Evolutionary conservation across 2,113 vertebrate genomes (phyloP).

Genomic region (Alethe diademata): DNA sequence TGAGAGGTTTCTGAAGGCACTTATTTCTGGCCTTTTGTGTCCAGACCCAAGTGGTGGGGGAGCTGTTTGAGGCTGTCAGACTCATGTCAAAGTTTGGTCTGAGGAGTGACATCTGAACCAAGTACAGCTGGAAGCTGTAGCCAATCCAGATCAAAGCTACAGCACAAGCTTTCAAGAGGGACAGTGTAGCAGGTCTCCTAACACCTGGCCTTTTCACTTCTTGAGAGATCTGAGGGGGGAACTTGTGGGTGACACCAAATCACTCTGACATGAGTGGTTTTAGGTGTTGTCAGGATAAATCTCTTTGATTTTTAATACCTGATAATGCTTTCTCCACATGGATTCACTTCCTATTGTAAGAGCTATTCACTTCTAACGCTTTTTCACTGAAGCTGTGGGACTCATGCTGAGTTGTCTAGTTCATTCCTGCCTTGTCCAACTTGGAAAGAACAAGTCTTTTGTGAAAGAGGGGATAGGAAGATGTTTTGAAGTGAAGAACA

Average conservation of each 20-base stretch:
- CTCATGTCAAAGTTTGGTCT: not conserved
- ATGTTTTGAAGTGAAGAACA: not conserved
- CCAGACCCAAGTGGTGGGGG: fast-evolving
- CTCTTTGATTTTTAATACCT: not conserved
- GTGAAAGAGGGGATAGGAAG: not conserved
- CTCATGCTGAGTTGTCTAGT: not conserved
- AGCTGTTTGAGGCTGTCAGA: not conserved
- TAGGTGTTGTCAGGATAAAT: not conserved
- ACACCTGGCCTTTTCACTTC: not conserved
- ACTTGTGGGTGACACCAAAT: not conserved
- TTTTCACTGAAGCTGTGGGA: not conserved
- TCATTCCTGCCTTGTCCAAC: not conserved
- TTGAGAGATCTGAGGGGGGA: not conserved
- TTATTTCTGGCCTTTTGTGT: not conserved
- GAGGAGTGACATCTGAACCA: not conserved
- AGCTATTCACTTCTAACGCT: not conserved
- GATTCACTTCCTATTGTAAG: not conserved
- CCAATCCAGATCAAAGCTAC: not conserved
- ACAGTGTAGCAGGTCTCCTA: not conserved
- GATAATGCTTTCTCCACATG: not conserved
- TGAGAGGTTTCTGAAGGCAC: not conserved
- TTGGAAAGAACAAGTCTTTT: not conserved
- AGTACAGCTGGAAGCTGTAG: not conserved
- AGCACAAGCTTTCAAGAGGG: not conserved
- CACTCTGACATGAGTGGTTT: not conserved